A percentile compares a stretch with the other conserved stretches of the same genome.
phyloP scores from a whole-genome alignment of 2,797 vertebrate species.

The Sebastes vulpes region DNA sequence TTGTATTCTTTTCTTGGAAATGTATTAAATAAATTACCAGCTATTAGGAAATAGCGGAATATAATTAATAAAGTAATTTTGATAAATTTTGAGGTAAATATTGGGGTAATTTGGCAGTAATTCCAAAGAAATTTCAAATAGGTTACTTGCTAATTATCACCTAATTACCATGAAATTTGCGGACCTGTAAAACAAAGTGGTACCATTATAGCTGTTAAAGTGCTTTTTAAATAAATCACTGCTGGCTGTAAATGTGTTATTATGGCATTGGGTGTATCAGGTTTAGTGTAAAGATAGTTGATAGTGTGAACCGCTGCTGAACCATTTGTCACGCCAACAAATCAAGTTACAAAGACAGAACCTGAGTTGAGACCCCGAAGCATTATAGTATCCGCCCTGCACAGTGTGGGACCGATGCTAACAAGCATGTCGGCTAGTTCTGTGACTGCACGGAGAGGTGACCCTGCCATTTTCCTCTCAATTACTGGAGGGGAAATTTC shows the following conservation, averaged over 20 bases:
- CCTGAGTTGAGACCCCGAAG: not conserved
- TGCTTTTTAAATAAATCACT: not conserved
- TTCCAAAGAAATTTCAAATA: too few relatives aligned
- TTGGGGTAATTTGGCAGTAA: too few relatives aligned
- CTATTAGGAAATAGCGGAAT: too few relatives aligned
- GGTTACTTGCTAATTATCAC: too few relatives aligned
- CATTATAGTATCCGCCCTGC: constrained; percentile 2
- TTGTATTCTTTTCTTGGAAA: too few relatives aligned
- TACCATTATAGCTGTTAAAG: not conserved
- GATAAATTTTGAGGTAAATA: too few relatives aligned
- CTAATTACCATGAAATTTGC: too few relatives aligned
- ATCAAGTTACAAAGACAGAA: constrained; percentile 18
- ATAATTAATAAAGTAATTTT: too few relatives aligned
- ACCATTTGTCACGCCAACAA: constrained; percentile 1
- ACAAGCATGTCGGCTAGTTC: constrained; percentile 33
- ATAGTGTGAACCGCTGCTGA: not conserved
- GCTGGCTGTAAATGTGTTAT: not conserved
- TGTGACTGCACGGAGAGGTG: constrained; percentile 34
- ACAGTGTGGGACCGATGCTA: constrained; percentile 18
- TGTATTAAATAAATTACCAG: too few relatives aligned
- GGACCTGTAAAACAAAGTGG: too few relatives aligned
- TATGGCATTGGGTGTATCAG: not conserved
- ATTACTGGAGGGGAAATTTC: constrained; percentile 48
- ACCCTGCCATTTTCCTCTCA: constrained; percentile 49
- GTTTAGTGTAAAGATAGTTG: not conserved